phyloP scores from a whole-genome alignment of 1,140 invertebrate genomes.

The Macrobrachium nipponense region DNA sequence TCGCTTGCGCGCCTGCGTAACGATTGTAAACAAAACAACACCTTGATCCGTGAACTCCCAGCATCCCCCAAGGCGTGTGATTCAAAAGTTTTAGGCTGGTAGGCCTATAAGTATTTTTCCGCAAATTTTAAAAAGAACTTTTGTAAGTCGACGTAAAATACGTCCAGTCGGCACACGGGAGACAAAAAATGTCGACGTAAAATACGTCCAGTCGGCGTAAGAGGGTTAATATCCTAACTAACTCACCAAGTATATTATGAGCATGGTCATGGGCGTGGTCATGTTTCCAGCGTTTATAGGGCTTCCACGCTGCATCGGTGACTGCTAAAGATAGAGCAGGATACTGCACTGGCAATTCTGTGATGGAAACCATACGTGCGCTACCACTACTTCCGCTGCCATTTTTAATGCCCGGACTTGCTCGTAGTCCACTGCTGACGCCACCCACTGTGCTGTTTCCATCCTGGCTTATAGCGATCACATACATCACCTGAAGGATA shows the following conservation, averaged over 20 bases:
- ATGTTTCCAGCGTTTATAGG: conserved; percentile 63
- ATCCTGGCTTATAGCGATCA: conserved; percentile 47
- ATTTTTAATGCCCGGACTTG: no score
- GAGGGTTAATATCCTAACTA: not conserved
- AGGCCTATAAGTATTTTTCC: no score
- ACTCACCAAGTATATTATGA: conserved; percentile 45
- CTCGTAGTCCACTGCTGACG: not conserved
- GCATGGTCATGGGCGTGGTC: conserved; percentile 50
- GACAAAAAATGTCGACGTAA: no score
- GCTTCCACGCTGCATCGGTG: conserved; percentile 58
- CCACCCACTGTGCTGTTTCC: conserved; percentile 15
- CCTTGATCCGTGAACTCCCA: no score
- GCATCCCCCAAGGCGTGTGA: no score
- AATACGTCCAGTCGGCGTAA: no score
- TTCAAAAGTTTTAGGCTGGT: no score
- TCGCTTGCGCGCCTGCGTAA: no score
- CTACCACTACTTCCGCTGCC: conserved; percentile 17
- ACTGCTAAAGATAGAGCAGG: conserved; percentile 46
- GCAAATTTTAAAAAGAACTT: no score
- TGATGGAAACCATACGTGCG: conserved; percentile 50
- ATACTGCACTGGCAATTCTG: conserved; percentile 59
- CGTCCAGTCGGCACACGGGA: no score
- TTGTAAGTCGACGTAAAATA: no score
- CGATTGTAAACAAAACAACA: no score
- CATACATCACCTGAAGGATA: conserved; percentile 45